Evolutionary conservation across 2,113 vertebrate species (phyloP).

Genomic region (Candoia aspera): DNA sequence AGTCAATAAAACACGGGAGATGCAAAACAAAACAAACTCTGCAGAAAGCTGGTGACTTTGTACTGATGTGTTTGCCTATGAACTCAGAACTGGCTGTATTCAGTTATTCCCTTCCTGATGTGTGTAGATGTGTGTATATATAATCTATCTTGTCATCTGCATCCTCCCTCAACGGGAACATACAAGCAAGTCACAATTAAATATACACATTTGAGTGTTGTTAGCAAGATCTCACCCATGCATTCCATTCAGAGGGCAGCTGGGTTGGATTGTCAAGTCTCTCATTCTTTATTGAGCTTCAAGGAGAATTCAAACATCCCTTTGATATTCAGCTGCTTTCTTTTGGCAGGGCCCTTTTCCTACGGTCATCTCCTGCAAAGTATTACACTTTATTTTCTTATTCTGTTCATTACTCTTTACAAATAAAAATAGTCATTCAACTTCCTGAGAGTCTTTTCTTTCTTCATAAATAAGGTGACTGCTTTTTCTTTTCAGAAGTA

Average conservation of each 20-base stretch:
- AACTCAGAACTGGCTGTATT: slow-evolving; percentile 77
- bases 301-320: slow-evolving; percentile 24
- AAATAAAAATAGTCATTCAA: slow-evolving; percentile 10
- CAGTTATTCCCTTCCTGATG: slow-evolving; percentile 77
- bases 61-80: slow-evolving; percentile 79
- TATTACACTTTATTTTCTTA: not conserved
- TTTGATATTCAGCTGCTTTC: not conserved
- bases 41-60: slow-evolving; percentile 79
- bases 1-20: slow-evolving; percentile 79
- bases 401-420: not conserved
- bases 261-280: slow-evolving; percentile 40
- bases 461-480: not conserved
- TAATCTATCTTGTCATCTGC: slow-evolving; percentile 75
- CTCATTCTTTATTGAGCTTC: slow-evolving; percentile 35
- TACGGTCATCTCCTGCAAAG: slow-evolving; percentile 13
- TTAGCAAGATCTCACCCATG: slow-evolving; percentile 52
- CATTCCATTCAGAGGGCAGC: slow-evolving; percentile 35
- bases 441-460: slow-evolving; percentile 21
- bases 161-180: slow-evolving; percentile 71
- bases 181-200: slow-evolving; percentile 80
- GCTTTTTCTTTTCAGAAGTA: not conserved
- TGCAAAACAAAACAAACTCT: slow-evolving; percentile 79
- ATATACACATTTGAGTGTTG: slow-evolving; percentile 61
- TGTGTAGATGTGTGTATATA: slow-evolving; percentile 61
- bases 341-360: slow-evolving; percentile 31